Evolutionary conservation across 2,113 vertebrate species (phyloP), one percentile per base, ranked within the genome.

Genomic region (Gymnobelideus leadbeateri): DNA sequence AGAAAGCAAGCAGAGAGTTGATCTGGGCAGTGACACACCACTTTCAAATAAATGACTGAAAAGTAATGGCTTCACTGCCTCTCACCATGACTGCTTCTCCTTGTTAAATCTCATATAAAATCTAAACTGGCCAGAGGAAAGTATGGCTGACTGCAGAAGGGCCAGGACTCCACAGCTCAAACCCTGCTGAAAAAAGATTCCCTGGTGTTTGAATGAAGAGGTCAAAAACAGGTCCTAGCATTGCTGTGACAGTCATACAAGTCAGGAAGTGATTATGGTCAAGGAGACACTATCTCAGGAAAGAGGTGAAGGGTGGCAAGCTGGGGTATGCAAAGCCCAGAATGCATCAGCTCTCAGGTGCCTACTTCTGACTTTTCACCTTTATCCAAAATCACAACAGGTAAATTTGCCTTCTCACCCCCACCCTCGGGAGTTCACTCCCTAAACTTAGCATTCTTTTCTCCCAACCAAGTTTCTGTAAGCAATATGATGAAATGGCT

Each of bases 21-120:
- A 26, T 31, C 49, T 23, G 10, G 0, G 50, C 55, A 46, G 16
- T 43, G n/a, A 84, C 68, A 84, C 19, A 23, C n/a, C 7, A 84
- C 24, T 61, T 96, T 95, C 89, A 57, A 28, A 90, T 49, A 8
- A 3, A 37, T 49, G 10, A 26, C 31, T 23, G 49, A n/a, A 91
- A 28, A 68, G 23, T 26, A 94, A 84, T 23, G 24, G 50, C 19
- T 55, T 50, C 11, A 96, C 37, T 1, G 21, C 68, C 47, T 49
- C 24, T 25, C 43, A 28, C 28, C 0, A 24, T 8, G 50, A 26
- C 37, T 57, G 57, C 77, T 54, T 92, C 51, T n/a, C 3, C 0
- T 47, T 55, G 14, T 91, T 92, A 84, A 51, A 84, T 52, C 11
- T 90, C 52, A 24, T 24, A 0, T 37, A 96, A 94, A 95, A 90